A percentile compares a stretch with the other conserved stretches of the same genome.
Conservation (phyloP, 2,113 vertebrate species). For the Hippolais icterina region DNA sequence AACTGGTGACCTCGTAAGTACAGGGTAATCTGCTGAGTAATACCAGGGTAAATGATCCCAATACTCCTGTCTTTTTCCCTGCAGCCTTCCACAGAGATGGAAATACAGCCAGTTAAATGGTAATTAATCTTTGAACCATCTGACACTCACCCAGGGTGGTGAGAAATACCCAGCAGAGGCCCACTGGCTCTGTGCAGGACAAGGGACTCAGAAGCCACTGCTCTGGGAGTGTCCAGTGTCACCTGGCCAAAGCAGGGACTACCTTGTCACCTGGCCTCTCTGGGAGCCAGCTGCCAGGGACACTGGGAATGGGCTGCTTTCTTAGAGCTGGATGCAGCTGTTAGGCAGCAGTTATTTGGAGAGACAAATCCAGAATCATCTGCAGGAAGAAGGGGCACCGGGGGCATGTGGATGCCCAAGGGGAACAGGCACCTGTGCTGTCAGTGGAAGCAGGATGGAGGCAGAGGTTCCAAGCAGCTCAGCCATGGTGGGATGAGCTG, state of each 20-base stretch:
- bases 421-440: not conserved
- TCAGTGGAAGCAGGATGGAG: not conserved
- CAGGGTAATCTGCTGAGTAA: conserved; percentile 46
- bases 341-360: not conserved
- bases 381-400: not conserved
- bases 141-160: not conserved
- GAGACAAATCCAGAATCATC: not conserved
- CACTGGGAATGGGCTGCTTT: not conserved
- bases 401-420: rapidly evolving
- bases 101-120: not conserved
- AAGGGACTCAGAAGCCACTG: not conserved
- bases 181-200: not conserved
- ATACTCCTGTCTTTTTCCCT: conserved; percentile 13
- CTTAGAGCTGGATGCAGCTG: not conserved
- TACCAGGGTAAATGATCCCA: conserved; percentile 35
- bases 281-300: not conserved
- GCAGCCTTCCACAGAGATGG: not conserved
- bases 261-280: not conserved
- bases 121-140: conserved; percentile 49
- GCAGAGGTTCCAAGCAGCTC: not conserved
- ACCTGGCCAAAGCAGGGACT: not conserved
- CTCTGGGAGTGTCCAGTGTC: not conserved
- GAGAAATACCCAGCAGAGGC: not conserved
- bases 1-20: conserved; percentile 39
- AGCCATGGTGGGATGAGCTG: not conserved